Conservation (phyloP, 1,140 invertebrate species). For the Aphelenchoides besseyi region DNA sequence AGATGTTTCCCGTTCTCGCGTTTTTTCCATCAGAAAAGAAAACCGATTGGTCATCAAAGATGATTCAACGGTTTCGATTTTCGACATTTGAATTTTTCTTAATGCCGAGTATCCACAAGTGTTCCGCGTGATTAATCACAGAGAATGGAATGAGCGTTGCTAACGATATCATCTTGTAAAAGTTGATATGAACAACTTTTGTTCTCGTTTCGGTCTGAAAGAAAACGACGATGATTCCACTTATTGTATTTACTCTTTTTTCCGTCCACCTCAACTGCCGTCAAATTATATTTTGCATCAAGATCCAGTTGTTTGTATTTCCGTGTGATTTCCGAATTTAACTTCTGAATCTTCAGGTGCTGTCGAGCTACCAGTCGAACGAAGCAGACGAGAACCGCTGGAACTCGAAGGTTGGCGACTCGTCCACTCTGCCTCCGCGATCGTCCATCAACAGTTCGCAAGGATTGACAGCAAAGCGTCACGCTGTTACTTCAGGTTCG, state of each 20-base stretch:
- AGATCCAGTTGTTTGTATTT: not conserved
- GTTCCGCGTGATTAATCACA: no score
- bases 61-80: no score
- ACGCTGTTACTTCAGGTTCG: conserved; percentile 3
- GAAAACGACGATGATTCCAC: conserved; percentile 24
- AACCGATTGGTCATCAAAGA: no score
- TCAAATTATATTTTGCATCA: conserved; percentile 23
- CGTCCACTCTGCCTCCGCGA: not conserved
- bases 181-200: no score
- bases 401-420: not conserved
- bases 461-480: no score
- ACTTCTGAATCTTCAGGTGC: not conserved
- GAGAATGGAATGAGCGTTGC: no score
- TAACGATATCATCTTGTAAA: no score
- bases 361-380: not conserved
- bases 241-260: conserved; percentile 29
- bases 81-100: no score
- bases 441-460: not conserved
- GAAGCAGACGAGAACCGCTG: not conserved
- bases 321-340: not conserved
- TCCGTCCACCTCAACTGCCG: conserved; percentile 14
- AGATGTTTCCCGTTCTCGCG: no score
- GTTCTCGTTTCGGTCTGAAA: conserved; percentile 23
- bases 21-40: no score
- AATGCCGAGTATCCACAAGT: no score